phyloP scores from a whole-genome alignment of 2,113 vertebrate genomes.

The Tamias sibiricus region DNA sequence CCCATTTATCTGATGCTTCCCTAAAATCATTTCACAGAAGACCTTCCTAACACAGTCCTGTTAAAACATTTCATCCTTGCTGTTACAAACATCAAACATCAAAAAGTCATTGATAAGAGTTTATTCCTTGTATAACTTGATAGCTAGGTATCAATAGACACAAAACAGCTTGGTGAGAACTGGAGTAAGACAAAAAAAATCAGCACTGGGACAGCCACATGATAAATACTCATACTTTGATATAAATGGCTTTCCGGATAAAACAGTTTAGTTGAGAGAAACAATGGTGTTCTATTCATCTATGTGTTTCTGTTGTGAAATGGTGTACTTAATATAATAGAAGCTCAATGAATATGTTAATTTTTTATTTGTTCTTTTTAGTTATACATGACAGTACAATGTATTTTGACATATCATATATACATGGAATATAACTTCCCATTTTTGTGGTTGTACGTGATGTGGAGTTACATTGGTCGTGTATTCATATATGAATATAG shows the following conservation, averaged over 20 bases:
- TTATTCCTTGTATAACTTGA: not conserved
- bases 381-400: no score
- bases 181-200: not conserved
- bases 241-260: not conserved
- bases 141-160: not conserved
- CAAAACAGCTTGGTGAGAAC: not conserved
- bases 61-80: not conserved
- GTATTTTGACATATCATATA: no score
- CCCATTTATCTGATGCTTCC: not conserved
- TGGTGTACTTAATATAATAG: not conserved
- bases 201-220: not conserved
- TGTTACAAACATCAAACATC: not conserved
- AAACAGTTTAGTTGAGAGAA: not conserved
- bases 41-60: not conserved
- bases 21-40: not conserved
- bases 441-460: no score
- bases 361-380: not conserved
- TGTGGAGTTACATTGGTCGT: no score
- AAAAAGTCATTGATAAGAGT: not conserved
- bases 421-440: no score
- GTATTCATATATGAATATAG: no score
- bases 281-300: not conserved
- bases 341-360: not conserved
- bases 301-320: not conserved
- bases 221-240: not conserved